phyloP scores from a whole-genome alignment of 2,113 vertebrate genomes.

The Paratilapia polleni region DNA sequence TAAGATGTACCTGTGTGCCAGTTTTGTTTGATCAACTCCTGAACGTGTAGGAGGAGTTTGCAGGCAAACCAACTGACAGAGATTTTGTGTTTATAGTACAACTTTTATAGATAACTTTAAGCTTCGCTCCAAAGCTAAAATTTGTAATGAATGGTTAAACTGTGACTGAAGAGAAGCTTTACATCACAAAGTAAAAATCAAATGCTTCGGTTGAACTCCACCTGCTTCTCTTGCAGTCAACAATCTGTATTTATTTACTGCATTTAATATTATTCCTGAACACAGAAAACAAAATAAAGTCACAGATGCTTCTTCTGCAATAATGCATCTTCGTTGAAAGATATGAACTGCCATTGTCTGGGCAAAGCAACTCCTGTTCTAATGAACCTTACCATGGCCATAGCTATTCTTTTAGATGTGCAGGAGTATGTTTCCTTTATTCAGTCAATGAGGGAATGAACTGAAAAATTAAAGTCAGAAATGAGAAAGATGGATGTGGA shows the following conservation, averaged over 20 bases:
- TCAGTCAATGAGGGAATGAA: neutral
- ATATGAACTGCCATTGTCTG: neutral
- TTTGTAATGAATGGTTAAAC: neutral
- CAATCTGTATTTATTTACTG: neutral
- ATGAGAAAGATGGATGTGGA: slow-evolving; percentile 1
- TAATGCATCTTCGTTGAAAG: slow-evolving; percentile 4
- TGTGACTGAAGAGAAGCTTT: neutral
- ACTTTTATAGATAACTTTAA: neutral
- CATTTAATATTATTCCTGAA: neutral
- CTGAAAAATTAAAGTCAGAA: neutral
- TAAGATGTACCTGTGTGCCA: neutral
- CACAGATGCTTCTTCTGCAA: neutral
- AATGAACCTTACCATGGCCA: neutral
- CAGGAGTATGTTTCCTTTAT: neutral
- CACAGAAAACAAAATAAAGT: neutral
- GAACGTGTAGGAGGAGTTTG: neutral
- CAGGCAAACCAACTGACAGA: neutral
- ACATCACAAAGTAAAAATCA: neutral
- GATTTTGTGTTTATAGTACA: neutral
- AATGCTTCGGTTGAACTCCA: neutral
- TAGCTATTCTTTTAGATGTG: neutral
- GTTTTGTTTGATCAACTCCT: neutral
- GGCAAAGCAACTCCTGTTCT: neutral
- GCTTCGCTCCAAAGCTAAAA: neutral
- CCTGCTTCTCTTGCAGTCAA: neutral